Conservation (phyloP, 1,140 invertebrate genomes). For the Drosophila sechellia region DNA sequence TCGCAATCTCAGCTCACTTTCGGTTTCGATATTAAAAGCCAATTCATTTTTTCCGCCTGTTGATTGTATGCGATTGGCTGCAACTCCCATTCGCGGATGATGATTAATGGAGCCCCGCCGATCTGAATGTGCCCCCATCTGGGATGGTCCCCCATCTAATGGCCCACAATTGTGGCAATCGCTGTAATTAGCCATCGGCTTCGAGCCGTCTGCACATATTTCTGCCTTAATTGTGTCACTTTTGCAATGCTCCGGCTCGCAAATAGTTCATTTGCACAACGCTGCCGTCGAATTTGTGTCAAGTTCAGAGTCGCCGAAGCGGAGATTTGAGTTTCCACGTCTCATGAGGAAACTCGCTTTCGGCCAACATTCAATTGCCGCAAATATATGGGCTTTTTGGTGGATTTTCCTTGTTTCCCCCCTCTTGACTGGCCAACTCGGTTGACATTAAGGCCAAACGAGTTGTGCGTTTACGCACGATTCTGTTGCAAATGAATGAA, state of each 20-base stretch:
- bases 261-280: slow-evolving; percentile 60
- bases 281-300: slow-evolving; percentile 56
- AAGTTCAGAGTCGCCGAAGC: slow-evolving; percentile 55
- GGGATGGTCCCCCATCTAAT: slow-evolving; percentile 44
- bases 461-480: slow-evolving; percentile 77
- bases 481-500: slow-evolving; percentile 47
- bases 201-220: slow-evolving; percentile 1
- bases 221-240: slow-evolving; percentile 56
- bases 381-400: slow-evolving; percentile 34
- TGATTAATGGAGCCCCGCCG: slow-evolving; percentile 63
- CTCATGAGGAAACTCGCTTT: slow-evolving; percentile 31
- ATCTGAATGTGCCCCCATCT: slow-evolving; percentile 41
- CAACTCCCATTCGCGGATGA: slow-evolving; percentile 36
- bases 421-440: slow-evolving; percentile 10
- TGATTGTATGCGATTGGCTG: slow-evolving; percentile 45
- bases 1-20: slow-evolving; percentile 61
- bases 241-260: slow-evolving; percentile 51
- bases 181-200: slow-evolving; percentile 52
- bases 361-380: slow-evolving; percentile 28
- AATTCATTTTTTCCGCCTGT: slow-evolving; percentile 55
- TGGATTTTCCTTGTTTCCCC: slow-evolving; percentile 17
- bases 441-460: slow-evolving; percentile 67
- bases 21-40: slow-evolving; percentile 67
- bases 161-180: slow-evolving; percentile 53
- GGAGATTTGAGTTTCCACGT: slow-evolving; percentile 32